Conservation (phyloP, 2,797 vertebrate genomes). For the Botia almorhae region DNA sequence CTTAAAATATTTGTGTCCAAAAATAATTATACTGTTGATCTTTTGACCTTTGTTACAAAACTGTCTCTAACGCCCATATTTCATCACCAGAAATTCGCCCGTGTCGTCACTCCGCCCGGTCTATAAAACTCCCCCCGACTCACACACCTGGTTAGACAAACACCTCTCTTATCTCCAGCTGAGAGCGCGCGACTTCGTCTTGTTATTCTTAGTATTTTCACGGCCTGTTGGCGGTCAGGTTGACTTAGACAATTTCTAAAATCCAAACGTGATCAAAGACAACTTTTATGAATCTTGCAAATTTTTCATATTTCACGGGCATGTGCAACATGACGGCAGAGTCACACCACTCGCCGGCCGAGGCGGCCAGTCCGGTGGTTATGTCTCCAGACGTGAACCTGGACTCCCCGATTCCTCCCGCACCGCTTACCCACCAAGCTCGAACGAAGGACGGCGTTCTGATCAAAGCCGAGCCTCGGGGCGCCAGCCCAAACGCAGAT, state of each 20-base stretch:
- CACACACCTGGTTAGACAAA: conserved; percentile 79
- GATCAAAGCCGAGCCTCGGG: conserved; percentile 82
- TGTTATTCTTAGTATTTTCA: not conserved
- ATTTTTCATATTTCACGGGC: conserved; percentile 87
- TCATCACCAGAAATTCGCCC: conserved; percentile 64
- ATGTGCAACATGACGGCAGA: conserved; percentile 90
- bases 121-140: conserved; percentile 79
- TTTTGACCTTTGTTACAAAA: not conserved
- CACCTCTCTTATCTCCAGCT: conserved; percentile 38
- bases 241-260: not conserved
- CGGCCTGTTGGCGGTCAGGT: not conserved
- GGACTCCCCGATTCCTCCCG: conserved; percentile 76
- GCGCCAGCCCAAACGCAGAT: conserved; percentile 70
- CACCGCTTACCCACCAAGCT: conserved; percentile 71
- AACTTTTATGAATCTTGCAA: conserved; percentile 90
- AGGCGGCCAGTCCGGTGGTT: conserved; percentile 79
- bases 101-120: conserved; percentile 74
- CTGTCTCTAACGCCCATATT: conserved; percentile 46
- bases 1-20: not conserved
- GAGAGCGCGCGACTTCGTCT: conserved; percentile 1
- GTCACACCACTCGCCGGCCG: conserved; percentile 79
- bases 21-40: not conserved
- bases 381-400: conserved; percentile 77
- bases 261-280: not conserved
- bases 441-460: conserved; percentile 76